Evolutionary conservation across 2,888 invertebrate genomes (phyloP).

Genomic region (Tachina lurida): DNA sequence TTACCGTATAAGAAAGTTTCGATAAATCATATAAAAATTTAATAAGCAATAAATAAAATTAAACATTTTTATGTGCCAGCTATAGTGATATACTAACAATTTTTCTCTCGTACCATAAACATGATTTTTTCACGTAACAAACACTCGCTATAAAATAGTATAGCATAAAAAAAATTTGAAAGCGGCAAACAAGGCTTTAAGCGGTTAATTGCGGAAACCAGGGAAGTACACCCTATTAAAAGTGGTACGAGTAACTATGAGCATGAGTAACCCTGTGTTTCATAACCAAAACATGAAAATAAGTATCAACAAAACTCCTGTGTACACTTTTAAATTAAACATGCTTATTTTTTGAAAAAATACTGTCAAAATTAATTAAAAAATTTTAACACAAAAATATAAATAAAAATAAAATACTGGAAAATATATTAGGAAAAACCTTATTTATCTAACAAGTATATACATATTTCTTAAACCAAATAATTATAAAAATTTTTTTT

Average conservation of each 20-base stretch:
- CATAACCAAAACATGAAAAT: not conserved
- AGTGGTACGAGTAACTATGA: not conserved
- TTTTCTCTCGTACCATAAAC: too few species aligned
- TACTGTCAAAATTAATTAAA: slow-evolving; percentile 45
- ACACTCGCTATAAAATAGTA: too few species aligned
- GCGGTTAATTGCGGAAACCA: not conserved
- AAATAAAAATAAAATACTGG: slow-evolving; percentile 53
- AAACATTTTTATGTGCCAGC: too few species aligned
- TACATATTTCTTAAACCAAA: not conserved
- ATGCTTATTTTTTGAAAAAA: too few species aligned
- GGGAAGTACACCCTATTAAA: not conserved
- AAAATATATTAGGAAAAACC: slow-evolving; percentile 41
- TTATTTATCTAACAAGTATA: too few species aligned
- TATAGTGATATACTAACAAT: too few species aligned
- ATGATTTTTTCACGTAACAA: too few species aligned
- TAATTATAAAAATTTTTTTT: not conserved
- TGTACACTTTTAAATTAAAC: slow-evolving; percentile 1
- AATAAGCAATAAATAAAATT: too few species aligned
- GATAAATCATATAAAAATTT: too few species aligned
- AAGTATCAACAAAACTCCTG: not conserved
- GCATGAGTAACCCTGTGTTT: slow-evolving; percentile 9
- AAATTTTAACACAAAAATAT: slow-evolving; percentile 53
- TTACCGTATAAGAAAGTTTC: too few species aligned
- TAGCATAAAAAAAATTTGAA: too few species aligned
- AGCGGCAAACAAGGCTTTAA: not conserved